Evolutionary conservation across 2,113 vertebrate genomes (phyloP), one percentile per base, ranked within the genome.

Genomic region (Empidonax traillii): DNA sequence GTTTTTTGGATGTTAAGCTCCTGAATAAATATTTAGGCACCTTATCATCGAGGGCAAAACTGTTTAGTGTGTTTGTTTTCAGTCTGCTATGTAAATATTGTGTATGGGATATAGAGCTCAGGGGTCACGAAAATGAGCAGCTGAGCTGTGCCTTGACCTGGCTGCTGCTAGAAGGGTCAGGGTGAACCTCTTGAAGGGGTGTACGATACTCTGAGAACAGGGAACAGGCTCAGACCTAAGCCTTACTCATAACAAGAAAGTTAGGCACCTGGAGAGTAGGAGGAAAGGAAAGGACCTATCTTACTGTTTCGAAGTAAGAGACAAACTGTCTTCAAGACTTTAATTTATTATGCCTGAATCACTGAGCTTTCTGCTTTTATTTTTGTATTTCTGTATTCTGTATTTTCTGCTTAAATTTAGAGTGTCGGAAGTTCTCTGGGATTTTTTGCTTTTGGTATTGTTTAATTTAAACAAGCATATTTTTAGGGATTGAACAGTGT

Each of bases 401-500:
- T 39, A 35, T 47, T 75, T 61, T 53, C 21, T 62, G 5, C 7
- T 49, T 58, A 52, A 52, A 19, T 65, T 83, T 55, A 31, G 7
- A 9, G 3, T 8, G 14, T 35, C 4, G 9, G 10, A 31, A 20
- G 7, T 15, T 30, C 1, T 37, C 27, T 39, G 7, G 7, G 1
- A 5, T 16, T 28, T 85, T 76, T 59, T 25, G 24, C 3, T 5
- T 46, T 66, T 6, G 7, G 2, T 35, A 37, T 76, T 51, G 4
- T 46, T 66, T 53, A 14, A 52, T 53, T 83, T 49, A 63, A 83
- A 33, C 3, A 77, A 39, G 1, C 0, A 1, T n/a, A 14, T 10
- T 89, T 95, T 90, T 51, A 43, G 13, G 78, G 37, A 41, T 11
- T 10, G 51, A 55, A 46, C 7, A 58, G 0, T 4, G 0, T 12